Conservation (phyloP, 2,113 vertebrate genomes). For the Rhadina sibilatrix region DNA sequence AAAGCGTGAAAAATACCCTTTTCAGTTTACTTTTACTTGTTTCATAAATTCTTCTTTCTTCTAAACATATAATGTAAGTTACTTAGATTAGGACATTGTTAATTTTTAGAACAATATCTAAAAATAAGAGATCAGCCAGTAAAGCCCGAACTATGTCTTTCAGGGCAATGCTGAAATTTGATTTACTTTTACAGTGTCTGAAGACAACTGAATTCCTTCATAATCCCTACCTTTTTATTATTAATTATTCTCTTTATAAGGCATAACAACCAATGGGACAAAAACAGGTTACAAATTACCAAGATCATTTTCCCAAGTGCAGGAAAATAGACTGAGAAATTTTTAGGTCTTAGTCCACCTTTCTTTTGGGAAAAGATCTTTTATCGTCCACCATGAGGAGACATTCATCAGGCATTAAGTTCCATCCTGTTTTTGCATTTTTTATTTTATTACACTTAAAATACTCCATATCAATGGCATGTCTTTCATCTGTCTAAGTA, state of each 20-base stretch:
- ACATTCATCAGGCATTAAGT: neutral
- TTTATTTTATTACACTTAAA: neutral
- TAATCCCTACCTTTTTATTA: neutral
- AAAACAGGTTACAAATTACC: neutral
- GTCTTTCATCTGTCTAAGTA: neutral
- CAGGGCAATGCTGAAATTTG: neutral
- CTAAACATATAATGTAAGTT: neutral
- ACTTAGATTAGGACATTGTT: neutral
- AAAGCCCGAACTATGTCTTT: neutral
- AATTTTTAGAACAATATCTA: neutral
- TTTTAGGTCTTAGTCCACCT: neutral
- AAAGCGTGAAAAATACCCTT: neutral
- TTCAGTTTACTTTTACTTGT: neutral
- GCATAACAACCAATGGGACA: neutral
- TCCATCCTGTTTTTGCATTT: neutral
- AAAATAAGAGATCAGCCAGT: neutral
- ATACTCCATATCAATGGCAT: accelerated
- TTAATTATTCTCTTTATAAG: neutral
- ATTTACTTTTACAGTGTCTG: neutral
- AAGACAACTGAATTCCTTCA: neutral
- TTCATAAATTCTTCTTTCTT: neutral
- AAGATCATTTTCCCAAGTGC: neutral
- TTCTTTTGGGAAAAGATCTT: neutral
- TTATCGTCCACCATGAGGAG: neutral
- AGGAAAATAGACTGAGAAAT: neutral